Base-by-base conservation (phyloP, 2,113 vertebrate genomes). In the Pterocles burchelli region DNA sequence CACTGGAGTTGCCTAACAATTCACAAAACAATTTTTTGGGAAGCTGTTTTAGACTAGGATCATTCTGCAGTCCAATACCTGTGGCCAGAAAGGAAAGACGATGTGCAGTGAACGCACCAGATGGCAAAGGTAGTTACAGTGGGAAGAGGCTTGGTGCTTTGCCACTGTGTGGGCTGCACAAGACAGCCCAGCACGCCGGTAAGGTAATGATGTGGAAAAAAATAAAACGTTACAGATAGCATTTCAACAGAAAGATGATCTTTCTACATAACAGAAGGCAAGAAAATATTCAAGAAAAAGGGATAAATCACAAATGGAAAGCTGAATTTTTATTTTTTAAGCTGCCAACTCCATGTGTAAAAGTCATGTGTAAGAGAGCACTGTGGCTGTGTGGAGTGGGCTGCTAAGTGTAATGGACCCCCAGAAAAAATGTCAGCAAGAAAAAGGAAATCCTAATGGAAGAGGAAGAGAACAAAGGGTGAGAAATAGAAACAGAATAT, bases 101-200 rank as follows among this genome's bases (percentile, higher is more conserved):
- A 74, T 74, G 34, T 7, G 4, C 34, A 61, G 0, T 62, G 57
- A 72, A 36, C 33, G 26, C 2, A 16, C n/a, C 91, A 95, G 93
- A 96, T 92, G 94, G 93, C 65, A 88, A 91, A 88, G 33, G 52
- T 66, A 84, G 63, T 89, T 89, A 87, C 26, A 85, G 45, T 36
- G 49, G 52, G 45, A 92, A 88, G 70, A 93, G 49, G 22, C 17
- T 88, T 92, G 94, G 68, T 92, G 54, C 31, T 85, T 88, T 94
- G 92, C 88, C 90, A 91, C 25, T 46, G 8, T 28, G 36, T 63
- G 31, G 25, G 26, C 48, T 58, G 36, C 24, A 10, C 24, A 38
- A 67, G 48, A 41, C 21, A 68, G 51, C 24, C 21, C 31, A 80
- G 83, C 45, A 72, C 88, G 71, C 59, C 88, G 92, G 31, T 12